A percentile compares a stretch with the other conserved stretches of the same genome.
Conservation (phyloP, 2,797 vertebrate species). For the Melanotaenia trifasciata region DNA sequence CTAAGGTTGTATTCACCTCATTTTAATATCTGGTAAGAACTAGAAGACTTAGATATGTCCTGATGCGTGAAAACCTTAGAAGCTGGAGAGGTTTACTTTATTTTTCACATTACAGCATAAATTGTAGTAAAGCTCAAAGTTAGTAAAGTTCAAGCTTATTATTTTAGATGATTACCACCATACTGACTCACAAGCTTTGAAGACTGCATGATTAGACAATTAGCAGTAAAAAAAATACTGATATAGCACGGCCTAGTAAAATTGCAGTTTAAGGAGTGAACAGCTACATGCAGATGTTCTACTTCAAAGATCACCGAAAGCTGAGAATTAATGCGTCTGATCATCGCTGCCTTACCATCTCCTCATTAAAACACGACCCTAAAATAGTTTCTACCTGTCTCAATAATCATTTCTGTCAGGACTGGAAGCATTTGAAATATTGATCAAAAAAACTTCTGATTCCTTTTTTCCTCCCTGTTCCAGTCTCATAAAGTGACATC, state of each 20-base stretch:
- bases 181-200: slow-evolving; percentile 3
- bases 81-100: too few species aligned
- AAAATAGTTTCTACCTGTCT: slow-evolving; percentile 58
- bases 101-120: background rate
- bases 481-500: slow-evolving; percentile 42
- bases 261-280: slow-evolving; percentile 35
- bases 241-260: slow-evolving; percentile 15
- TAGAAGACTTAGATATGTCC: background rate
- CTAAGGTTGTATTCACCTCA: background rate
- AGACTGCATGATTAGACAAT: slow-evolving; percentile 32
- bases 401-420: slow-evolving; percentile 32
- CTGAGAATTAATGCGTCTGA: slow-evolving; percentile 54
- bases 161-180: background rate
- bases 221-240: slow-evolving; percentile 23
- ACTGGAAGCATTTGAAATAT: slow-evolving; percentile 61
- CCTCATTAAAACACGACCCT: slow-evolving; percentile 67
- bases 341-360: slow-evolving; percentile 39
- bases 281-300: slow-evolving; percentile 40
- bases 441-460: slow-evolving; percentile 65
- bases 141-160: background rate
- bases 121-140: background rate
- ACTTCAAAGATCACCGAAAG: slow-evolving; percentile 46
- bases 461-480: slow-evolving; percentile 19
- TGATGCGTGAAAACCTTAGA: background rate
- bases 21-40: background rate